Percentiles rank a stretch among this genome's conserved stretches.
These are phyloP conservation scores for Muntiacus muntjak DNA, from an alignment of 2,113 vertebrate species.

Conservation along the genomic window DNA sequence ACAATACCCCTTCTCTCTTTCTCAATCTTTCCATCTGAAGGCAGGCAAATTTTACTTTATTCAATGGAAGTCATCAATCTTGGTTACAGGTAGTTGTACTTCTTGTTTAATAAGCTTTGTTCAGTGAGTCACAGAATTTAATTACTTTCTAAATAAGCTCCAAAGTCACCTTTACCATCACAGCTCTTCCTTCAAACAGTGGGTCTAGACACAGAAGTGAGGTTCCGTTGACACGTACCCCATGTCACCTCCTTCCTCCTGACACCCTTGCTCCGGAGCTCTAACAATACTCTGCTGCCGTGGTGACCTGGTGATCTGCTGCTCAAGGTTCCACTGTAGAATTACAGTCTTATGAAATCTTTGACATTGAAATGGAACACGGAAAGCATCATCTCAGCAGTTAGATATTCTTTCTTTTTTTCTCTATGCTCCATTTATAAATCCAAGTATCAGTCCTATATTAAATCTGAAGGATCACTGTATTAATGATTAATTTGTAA, in stretches of 20 bases:
- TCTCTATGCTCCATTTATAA: not conserved
- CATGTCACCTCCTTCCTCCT: not conserved
- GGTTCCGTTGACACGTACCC: accelerated
- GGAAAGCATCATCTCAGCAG: not conserved
- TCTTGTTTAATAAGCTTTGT: not conserved
- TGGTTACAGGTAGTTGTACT: not conserved
- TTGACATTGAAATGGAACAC: not conserved
- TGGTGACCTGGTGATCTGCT: not conserved
- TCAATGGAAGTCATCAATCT: not conserved
- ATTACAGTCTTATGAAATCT: not conserved
- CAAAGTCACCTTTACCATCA: not conserved
- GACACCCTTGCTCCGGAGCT: not conserved
- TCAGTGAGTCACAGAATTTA: not conserved
- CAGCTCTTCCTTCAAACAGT: not conserved
- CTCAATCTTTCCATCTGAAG: not conserved
- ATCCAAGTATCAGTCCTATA: not conserved
- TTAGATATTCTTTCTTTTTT: not conserved
- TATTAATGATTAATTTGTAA: not conserved
- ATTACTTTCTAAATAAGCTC: not conserved
- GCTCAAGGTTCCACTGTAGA: not conserved
- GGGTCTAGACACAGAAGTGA: not conserved
- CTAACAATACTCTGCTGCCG: not conserved
- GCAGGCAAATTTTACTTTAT: not conserved
- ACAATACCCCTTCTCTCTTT: not conserved
- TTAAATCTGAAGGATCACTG: not conserved